Conservation (phyloP, 2,797 vertebrate genomes). For the Coreius guichenoti region DNA sequence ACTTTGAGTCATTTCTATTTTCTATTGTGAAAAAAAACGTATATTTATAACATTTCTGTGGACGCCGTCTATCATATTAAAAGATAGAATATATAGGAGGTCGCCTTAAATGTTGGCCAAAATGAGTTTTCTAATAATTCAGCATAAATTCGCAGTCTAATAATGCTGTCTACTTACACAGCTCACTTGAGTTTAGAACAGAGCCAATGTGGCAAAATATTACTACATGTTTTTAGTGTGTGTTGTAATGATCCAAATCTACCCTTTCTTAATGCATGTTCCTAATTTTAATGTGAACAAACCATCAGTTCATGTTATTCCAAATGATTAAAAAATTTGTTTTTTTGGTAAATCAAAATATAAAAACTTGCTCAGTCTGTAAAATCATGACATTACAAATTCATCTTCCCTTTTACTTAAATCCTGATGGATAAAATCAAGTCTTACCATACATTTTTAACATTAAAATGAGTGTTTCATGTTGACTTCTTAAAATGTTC, state of each 20-base stretch:
- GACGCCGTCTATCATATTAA: background rate
- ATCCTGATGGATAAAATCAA: background rate
- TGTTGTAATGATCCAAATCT: background rate
- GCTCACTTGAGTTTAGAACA: background rate
- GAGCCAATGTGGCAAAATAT: background rate
- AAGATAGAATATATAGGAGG: background rate
- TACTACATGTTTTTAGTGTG: too few relatives aligned
- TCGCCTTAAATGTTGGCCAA: background rate
- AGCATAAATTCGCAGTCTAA: background rate
- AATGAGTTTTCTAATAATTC: background rate
- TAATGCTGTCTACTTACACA: background rate
- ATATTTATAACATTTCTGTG: background rate
- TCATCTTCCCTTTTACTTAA: background rate
- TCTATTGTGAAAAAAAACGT: background rate
- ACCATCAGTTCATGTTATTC: background rate
- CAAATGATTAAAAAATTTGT: background rate
- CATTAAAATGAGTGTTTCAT: background rate
- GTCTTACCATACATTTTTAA: background rate
- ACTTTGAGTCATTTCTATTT: background rate
- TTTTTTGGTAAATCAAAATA: background rate
- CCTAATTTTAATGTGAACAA: background rate
- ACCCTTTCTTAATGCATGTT: background rate
- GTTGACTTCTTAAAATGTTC: background rate
- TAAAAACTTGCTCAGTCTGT: background rate
- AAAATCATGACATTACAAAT: background rate